These are phyloP conservation scores for Pristis pectinata DNA, from an alignment of 2,797 vertebrate species.

Conservation along the genomic window DNA sequence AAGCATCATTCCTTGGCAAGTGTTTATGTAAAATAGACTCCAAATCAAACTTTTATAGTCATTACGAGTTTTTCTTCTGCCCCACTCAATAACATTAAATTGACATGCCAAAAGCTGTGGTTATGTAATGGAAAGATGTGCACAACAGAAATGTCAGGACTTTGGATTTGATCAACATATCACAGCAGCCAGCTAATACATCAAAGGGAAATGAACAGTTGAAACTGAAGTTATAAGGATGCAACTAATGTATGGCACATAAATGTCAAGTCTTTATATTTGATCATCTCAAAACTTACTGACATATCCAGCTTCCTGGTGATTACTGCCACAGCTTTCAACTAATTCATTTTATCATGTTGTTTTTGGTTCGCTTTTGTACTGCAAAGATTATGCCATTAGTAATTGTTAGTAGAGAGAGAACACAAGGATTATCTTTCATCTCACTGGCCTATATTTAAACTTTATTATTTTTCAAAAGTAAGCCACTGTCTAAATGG, in stretches of 20 bases:
- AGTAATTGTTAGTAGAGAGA: background rate
- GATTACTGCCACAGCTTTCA: background rate
- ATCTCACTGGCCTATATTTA: background rate
- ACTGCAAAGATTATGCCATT: background rate
- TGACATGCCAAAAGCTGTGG: background rate
- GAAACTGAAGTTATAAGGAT: background rate
- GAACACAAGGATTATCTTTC: background rate
- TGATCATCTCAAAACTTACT: background rate
- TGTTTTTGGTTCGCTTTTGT: background rate
- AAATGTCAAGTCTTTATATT: background rate
- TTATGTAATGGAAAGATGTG: background rate
- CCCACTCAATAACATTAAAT: background rate
- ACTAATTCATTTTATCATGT: background rate
- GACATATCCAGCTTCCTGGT: background rate
- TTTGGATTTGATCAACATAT: background rate
- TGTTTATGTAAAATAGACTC: background rate
- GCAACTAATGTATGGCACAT: background rate
- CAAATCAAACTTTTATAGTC: background rate
- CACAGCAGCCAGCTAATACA: background rate
- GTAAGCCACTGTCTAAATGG: background rate
- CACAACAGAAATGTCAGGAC: background rate
- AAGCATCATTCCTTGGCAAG: background rate
- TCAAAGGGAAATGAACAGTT: background rate
- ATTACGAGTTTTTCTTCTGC: background rate
- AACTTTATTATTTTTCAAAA: background rate